Evolutionary conservation across 2,797 vertebrate species (phyloP).

Genomic region (Sphenodon punctatus): DNA sequence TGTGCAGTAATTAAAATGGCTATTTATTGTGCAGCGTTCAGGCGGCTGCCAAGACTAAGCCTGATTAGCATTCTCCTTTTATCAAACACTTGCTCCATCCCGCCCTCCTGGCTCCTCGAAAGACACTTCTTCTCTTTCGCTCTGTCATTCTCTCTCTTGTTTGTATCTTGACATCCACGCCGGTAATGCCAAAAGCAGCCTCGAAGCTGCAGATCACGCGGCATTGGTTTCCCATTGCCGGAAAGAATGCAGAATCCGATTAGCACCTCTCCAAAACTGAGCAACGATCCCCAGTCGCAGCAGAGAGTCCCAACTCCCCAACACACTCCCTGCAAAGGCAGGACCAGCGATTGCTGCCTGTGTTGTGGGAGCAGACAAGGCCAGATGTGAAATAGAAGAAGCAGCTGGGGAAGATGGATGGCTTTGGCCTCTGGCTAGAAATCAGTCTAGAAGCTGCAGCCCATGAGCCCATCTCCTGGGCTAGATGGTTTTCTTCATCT

Average conservation of each 20-base stretch:
- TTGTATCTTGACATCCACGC: neutral
- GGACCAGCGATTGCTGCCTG: rapidly evolving
- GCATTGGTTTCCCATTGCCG: rapidly evolving
- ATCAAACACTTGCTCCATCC: neutral
- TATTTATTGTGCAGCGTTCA: conserved; percentile 47
- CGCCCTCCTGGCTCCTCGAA: rapidly evolving
- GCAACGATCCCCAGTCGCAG: rapidly evolving
- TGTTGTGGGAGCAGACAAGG: rapidly evolving
- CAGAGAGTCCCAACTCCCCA: rapidly evolving
- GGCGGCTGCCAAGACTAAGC: conserved; percentile 24
- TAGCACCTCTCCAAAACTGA: rapidly evolving
- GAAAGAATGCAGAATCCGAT: rapidly evolving
- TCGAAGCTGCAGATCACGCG: rapidly evolving
- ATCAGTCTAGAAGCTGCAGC: neutral
- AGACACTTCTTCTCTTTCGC: too few species aligned
- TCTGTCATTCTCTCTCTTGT: rapidly evolving
- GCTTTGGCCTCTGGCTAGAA: neutral
- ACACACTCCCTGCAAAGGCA: neutral
- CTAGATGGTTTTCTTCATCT: rapidly evolving
- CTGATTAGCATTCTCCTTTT: neutral
- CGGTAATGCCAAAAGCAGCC: neutral
- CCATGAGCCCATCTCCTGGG: neutral
- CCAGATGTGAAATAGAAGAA: too few species aligned
- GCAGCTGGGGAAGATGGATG: too few species aligned
- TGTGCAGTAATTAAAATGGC: conserved; percentile 61